Conservation (phyloP, 2,888 invertebrate genomes). For the Nemotelus nigrinus region DNA sequence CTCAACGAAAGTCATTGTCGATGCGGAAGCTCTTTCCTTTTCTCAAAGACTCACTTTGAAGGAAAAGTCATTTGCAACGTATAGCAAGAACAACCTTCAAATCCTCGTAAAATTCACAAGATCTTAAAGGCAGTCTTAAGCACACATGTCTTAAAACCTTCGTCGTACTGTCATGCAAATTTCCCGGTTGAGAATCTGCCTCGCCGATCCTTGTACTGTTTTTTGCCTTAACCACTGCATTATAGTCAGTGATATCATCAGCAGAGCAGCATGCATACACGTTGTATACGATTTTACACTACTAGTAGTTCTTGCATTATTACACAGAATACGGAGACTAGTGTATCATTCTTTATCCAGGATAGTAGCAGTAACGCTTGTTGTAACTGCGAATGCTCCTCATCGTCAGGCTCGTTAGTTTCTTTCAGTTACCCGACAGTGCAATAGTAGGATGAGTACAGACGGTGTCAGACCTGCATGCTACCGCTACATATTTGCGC, state of each 20-base stretch:
- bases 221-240: conserved; percentile 35
- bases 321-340: background rate
- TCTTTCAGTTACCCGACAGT: conserved; percentile 17
- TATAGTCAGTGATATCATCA: conserved; percentile 29
- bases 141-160: conserved; percentile 46
- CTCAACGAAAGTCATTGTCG: background rate
- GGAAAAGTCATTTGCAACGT: background rate
- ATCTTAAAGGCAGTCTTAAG: conserved; percentile 26
- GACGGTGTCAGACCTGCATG: background rate
- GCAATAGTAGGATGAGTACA: background rate
- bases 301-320: conserved; percentile 1
- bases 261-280: background rate
- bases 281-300: background rate
- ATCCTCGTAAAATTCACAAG: conserved; percentile 31
- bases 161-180: conserved; percentile 50
- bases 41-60: background rate
- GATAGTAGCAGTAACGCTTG: background rate
- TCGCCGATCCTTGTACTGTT: conserved; percentile 34
- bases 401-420: conserved; percentile 41
- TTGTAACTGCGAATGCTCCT: conserved; percentile 34
- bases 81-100: conserved; percentile 12
- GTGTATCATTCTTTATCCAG: conserved; percentile 16
- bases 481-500: conserved; percentile 7
- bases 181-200: conserved; percentile 46
- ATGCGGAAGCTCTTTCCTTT: background rate